These are phyloP conservation scores for Agrotis exclamationis DNA, from an alignment of 2,888 invertebrate genomes.

Conservation along the genomic window DNA sequence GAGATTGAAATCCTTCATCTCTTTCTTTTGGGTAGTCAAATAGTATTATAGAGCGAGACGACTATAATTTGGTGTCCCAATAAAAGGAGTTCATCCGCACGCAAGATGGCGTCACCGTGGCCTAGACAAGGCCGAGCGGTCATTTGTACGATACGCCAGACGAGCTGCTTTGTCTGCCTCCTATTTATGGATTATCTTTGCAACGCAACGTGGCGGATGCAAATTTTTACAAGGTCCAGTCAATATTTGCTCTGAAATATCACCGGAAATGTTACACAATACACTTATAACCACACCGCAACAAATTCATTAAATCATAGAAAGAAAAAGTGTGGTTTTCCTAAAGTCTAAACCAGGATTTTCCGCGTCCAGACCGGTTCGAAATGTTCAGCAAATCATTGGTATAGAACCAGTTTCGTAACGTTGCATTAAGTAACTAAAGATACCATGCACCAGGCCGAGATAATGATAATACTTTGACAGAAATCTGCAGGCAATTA, in stretches of 20 bases:
- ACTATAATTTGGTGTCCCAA: constrained; percentile 81
- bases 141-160: constrained; percentile 88
- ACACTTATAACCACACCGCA: constrained; percentile 11
- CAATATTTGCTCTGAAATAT: constrained; percentile 38
- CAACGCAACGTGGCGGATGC: constrained; percentile 70
- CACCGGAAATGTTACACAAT: constrained; percentile 44
- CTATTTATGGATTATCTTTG: constrained; percentile 73
- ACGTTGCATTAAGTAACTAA: constrained; percentile 57
- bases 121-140: constrained; percentile 91
- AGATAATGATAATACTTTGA: constrained; percentile 64
- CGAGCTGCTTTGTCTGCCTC: constrained; percentile 82
- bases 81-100: constrained; percentile 86
- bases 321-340: constrained; percentile 53
- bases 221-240: constrained; percentile 58
- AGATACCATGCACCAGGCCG: constrained; percentile 53
- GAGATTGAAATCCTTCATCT: constrained; percentile 69
- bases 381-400: constrained; percentile 40
- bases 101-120: constrained; percentile 90
- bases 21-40: constrained; percentile 65
- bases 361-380: constrained; percentile 52
- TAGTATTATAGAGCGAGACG: constrained; percentile 76
- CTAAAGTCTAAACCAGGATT: constrained; percentile 46
- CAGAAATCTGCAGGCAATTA: constrained; percentile 61
- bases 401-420: constrained; percentile 57
- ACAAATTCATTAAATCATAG: constrained; percentile 31